These are phyloP conservation scores for Oceanites oceanicus DNA, from an alignment of 2,113 vertebrate species.

Conservation along the genomic window DNA sequence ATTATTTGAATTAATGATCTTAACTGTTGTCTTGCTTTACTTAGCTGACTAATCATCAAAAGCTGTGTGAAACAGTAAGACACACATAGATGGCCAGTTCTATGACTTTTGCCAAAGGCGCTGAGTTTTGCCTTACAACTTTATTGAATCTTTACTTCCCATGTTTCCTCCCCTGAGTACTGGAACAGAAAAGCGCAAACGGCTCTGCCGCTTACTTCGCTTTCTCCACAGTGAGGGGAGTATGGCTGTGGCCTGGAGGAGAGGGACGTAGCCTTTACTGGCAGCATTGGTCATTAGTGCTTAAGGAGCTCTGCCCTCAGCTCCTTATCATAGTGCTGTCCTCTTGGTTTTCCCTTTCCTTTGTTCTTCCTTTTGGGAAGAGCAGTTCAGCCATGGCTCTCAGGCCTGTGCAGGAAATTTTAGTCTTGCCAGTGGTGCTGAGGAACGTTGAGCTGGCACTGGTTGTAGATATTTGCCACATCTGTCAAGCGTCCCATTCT, in stretches of 20 bases:
- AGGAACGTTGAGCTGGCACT: neutral
- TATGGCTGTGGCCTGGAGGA: neutral
- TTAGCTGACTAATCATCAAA: neutral
- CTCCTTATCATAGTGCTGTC: neutral
- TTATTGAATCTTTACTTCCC: neutral
- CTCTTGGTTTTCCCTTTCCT: neutral
- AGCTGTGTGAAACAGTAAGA: neutral
- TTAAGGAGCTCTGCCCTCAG: neutral
- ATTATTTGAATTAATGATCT: neutral
- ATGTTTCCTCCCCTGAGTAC: neutral
- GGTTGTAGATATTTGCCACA: neutral
- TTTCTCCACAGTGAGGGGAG: neutral
- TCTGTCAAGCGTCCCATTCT: neutral
- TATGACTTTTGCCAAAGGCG: neutral
- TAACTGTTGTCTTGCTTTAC: neutral
- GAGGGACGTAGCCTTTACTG: neutral
- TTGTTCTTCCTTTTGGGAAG: neutral
- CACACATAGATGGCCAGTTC: accelerated
- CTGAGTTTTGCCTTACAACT: neutral
- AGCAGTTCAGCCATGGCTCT: neutral
- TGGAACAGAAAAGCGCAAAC: neutral
- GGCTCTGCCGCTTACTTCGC: neutral
- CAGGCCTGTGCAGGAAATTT: neutral
- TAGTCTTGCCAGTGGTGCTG: neutral
- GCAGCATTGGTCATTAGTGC: neutral